Conservation (phyloP, 2,797 vertebrate genomes). For the Gorsachius magnificus region DNA sequence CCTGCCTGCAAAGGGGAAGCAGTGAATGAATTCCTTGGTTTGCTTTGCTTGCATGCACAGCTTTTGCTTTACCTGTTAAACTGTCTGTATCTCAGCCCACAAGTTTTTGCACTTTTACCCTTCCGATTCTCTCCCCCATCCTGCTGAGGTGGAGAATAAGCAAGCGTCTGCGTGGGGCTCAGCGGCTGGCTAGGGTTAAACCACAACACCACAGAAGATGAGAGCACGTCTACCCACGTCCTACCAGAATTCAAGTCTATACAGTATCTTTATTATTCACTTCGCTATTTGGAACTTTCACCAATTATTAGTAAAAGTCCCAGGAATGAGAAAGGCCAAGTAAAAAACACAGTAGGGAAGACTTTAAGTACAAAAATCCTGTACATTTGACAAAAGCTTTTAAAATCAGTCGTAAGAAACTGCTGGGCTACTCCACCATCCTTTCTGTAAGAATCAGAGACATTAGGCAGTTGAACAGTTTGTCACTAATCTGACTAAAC, state of each 20-base stretch:
- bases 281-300: background rate
- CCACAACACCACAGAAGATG: background rate
- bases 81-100: too few relatives aligned
- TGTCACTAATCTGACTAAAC: background rate
- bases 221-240: background rate
- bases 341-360: background rate
- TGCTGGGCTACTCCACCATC: background rate
- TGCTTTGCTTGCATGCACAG: too few relatives aligned
- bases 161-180: too few relatives aligned
- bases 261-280: background rate
- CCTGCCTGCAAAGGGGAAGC: too few relatives aligned
- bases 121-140: too few relatives aligned
- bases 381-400: slow-evolving; percentile 10
- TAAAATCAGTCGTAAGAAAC: background rate
- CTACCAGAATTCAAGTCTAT: background rate
- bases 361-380: slow-evolving; percentile 26
- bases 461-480: background rate
- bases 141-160: too few relatives aligned
- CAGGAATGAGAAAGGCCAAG: background rate
- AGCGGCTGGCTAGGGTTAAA: too few relatives aligned
- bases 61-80: too few relatives aligned
- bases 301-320: background rate
- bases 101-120: too few relatives aligned
- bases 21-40: too few relatives aligned
- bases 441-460: background rate